Conservation (phyloP, 2,113 vertebrate genomes). For the Colistium nudipinnis region DNA sequence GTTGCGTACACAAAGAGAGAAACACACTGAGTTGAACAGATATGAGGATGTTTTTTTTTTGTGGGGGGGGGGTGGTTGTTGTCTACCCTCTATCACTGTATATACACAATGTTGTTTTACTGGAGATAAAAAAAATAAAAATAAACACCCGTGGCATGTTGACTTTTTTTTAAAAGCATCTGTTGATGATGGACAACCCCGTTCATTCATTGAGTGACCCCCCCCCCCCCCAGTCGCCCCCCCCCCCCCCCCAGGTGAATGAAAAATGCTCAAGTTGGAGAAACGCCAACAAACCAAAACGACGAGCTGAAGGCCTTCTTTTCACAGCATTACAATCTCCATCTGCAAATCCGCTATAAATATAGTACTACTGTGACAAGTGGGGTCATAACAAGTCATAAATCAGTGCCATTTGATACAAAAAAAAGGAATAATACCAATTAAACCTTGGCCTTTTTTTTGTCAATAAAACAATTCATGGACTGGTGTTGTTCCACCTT, state of each 20-base stretch:
- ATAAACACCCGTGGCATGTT: not conserved
- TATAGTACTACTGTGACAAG: too few species aligned
- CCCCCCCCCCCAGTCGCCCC: too few species aligned
- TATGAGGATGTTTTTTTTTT: not conserved
- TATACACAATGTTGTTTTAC: not conserved
- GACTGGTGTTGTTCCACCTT: not conserved
- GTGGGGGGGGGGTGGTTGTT: not conserved
- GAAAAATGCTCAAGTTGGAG: too few species aligned
- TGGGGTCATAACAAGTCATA: not conserved
- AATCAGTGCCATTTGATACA: conserved; percentile 16
- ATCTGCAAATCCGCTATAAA: too few species aligned
- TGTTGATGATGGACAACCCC: too few species aligned
- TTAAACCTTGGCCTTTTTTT: not conserved
- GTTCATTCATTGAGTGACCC: too few species aligned
- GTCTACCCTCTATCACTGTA: too few species aligned
- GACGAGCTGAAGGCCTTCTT: too few species aligned
- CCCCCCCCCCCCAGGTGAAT: too few species aligned
- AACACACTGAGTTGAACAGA: not conserved
- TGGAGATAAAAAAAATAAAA: not conserved
- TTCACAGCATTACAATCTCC: too few species aligned
- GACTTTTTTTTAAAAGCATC: too few species aligned
- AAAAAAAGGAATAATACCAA: not conserved
- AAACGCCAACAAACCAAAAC: too few species aligned
- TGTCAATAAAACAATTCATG: not conserved
- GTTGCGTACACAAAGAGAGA: not conserved